phyloP scores from a whole-genome alignment of 2,113 vertebrate species.

The Puffinus mauretanicus region DNA sequence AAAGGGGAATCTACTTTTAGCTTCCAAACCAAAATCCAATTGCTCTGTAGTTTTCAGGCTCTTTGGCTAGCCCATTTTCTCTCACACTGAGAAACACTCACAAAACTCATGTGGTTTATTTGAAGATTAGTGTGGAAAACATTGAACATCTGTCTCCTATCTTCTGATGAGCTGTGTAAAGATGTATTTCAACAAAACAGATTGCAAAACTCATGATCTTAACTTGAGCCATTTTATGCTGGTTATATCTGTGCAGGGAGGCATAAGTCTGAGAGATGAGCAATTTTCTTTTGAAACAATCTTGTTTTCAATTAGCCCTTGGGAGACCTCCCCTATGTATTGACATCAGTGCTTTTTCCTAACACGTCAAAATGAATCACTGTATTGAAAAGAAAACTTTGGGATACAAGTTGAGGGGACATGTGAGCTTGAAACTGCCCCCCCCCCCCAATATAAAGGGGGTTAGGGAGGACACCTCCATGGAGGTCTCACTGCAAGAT shows the following conservation, averaged over 20 bases:
- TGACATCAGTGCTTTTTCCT: neutral
- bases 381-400: neutral
- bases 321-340: neutral
- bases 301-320: neutral
- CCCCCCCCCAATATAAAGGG: neutral
- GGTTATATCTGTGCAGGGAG: neutral
- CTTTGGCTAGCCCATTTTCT: constrained; percentile 20
- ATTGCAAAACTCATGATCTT: constrained; percentile 30
- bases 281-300: constrained; percentile 27
- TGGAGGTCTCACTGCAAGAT: neutral
- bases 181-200: constrained; percentile 1
- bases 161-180: constrained; percentile 27
- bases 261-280: neutral
- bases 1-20: constrained; percentile 13
- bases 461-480: neutral
- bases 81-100: constrained; percentile 19
- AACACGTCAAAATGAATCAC: neutral
- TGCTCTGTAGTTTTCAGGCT: constrained; percentile 37
- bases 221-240: neutral
- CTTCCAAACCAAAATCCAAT: neutral
- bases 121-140: constrained; percentile 35
- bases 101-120: constrained; percentile 18
- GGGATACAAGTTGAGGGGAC: neutral
- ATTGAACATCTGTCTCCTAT: constrained; percentile 9
- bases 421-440: neutral